Evolutionary conservation across 1,140 invertebrate species (phyloP), one percentile per base, ranked within the genome.

Genomic region (Branchinecta lynchi): DNA sequence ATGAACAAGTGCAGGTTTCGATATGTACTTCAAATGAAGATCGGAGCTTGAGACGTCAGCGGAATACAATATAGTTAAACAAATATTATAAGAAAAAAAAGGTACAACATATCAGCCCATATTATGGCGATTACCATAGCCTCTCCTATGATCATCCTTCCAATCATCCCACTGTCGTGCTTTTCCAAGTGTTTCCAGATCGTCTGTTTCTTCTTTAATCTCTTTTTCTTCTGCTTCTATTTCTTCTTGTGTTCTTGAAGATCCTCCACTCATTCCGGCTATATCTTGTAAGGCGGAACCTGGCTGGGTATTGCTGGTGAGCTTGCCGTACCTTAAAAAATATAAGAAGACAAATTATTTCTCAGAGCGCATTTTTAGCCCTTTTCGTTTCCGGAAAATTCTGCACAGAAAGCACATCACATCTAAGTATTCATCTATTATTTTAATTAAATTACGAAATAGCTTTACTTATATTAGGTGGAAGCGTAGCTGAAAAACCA

Each of bases 111-210:
- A 66, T 74, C 74, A 80, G 60, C 91, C 93, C 74, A 89, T 81
- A 77, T 93, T 93, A 75, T 88, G 81, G 51, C 90, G 82, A 79
- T 94, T 95, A 44, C 92, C 92, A 86, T 88, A 91, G 3, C 92
- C 92, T 68, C 90, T 79, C 68, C 87, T 84, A 77, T 93, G 89
- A 44, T 86, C 87, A 81, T 96, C 93, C 79, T 93, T 96, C 76
- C 89, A 96, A 73, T 96, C 93, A 79, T 97, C 94, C 84, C 87
- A 87, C 70, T 82, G 83, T 67, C 90, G 81, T 74, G 85, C 80
- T 72, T 84, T 82, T 7, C 78, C 82, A 67, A 92, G 76, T 72
- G 82, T 79, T 71, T 89, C 87, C 2, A 84, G 81, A 82, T 95
- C 87, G 76, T 94, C 92, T n/a, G 80, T 76, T 74, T 91, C 88